These are phyloP conservation scores for Cyprinodon variegatus DNA, from an alignment of 2,113 vertebrate species.

Conservation along the genomic window DNA sequence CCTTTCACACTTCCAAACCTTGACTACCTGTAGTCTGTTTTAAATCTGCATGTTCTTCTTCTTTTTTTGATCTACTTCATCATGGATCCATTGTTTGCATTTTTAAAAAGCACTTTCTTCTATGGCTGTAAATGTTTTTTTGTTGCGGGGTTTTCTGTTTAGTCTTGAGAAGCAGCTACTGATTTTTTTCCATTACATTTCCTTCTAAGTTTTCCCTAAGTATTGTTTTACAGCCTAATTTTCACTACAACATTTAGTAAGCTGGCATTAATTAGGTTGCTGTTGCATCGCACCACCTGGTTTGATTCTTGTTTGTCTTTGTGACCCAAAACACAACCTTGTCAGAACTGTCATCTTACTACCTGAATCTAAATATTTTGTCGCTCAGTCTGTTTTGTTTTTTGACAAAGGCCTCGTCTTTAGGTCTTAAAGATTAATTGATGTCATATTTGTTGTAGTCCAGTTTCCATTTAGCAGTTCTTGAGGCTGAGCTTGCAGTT, in stretches of 20 bases:
- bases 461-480: not conserved
- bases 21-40: not conserved
- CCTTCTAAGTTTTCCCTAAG: not conserved
- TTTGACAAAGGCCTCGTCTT: not conserved
- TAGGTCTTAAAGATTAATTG: not conserved
- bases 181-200: not conserved
- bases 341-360: not conserved
- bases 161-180: not conserved
- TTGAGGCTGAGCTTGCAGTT: not conserved
- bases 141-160: not conserved
- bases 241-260: not conserved
- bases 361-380: not conserved
- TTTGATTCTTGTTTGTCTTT: not conserved
- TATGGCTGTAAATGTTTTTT: too few species aligned
- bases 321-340: not conserved
- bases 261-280: not conserved
- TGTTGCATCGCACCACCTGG: not conserved
- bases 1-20: not conserved
- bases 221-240: not conserved
- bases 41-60: not conserved
- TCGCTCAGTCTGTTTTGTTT: not conserved
- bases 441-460: not conserved
- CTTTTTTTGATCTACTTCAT: not conserved
- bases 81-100: not conserved
- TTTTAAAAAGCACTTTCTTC: not conserved